Conservation (phyloP, 1,140 invertebrate species). For the Scaptodrosophila lebanonensis region DNA sequence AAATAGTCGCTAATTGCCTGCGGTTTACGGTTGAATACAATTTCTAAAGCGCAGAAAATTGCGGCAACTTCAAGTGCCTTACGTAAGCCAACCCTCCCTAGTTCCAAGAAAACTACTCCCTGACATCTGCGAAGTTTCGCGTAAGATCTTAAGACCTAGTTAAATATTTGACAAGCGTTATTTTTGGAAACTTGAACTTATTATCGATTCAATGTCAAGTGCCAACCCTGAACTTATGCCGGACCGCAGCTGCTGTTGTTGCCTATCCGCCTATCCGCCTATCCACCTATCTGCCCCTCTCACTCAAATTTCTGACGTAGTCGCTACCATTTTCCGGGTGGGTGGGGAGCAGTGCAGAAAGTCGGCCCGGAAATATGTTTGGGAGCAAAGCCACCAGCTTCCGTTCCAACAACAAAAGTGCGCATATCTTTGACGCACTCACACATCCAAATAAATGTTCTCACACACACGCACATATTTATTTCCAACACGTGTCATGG, state of each 20-base stretch:
- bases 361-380: conserved; percentile 26
- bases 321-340: conserved; percentile 3
- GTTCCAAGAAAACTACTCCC: too few relatives aligned
- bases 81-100: too few relatives aligned
- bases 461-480: not conserved
- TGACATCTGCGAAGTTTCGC: too few relatives aligned
- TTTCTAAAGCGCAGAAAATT: too few relatives aligned
- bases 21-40: too few relatives aligned
- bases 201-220: conserved; percentile 73
- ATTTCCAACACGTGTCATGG: conserved; percentile 25
- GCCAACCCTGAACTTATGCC: conserved; percentile 47
- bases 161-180: conserved; percentile 26
- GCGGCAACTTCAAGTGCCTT: too few relatives aligned
- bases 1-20: too few relatives aligned
- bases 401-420: conserved; percentile 37
- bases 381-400: conserved; percentile 20
- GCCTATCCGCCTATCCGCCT: too few relatives aligned
- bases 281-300: too few relatives aligned
- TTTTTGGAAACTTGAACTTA: conserved; percentile 55
- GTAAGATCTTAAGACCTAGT: too few relatives aligned
- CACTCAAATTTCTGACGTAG: too few relatives aligned
- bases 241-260: not conserved
- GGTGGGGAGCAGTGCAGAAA: conserved; percentile 26
- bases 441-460: conserved; percentile 9
- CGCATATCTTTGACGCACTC: too few relatives aligned